A percentile compares a stretch with the other conserved stretches of the same genome.
phyloP scores from a whole-genome alignment of 2,888 invertebrate genomes.

The Trissolcus brochymenae region DNA sequence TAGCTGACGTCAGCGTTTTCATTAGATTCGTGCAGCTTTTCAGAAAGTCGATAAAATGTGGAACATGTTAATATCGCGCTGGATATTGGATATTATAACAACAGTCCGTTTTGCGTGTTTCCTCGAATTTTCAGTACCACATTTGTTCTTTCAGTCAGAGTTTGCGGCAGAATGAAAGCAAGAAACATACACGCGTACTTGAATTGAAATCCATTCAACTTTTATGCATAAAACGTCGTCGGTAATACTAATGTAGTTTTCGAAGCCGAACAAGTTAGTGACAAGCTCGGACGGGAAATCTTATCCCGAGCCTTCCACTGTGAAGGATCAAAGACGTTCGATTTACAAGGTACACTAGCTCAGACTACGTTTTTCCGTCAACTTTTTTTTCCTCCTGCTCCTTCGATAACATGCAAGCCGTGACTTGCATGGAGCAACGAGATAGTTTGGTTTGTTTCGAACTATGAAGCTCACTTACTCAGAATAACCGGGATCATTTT shows the following conservation, averaged over 20 bases:
- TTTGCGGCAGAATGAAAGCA: too few relatives aligned
- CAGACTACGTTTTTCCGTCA: conserved; percentile 6
- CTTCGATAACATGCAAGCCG: conserved; percentile 38
- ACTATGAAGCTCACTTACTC: conserved; percentile 24
- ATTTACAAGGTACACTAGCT: conserved; percentile 46
- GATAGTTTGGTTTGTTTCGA: conserved; percentile 28
- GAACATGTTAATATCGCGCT: conserved; percentile 15
- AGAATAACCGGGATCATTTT: conserved; percentile 18
- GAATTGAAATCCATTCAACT: too few relatives aligned
- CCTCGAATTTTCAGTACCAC: too few relatives aligned
- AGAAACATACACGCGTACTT: too few relatives aligned
- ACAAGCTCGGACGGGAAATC: conserved; percentile 64
- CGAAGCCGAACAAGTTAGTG: conserved; percentile 54
- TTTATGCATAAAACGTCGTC: conserved; percentile 33
- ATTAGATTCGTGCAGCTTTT: conserved; percentile 34
- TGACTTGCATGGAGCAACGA: conserved; percentile 23
- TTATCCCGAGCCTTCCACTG: conserved; percentile 39
- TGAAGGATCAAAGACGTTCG: conserved; percentile 55
- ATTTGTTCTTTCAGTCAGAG: too few relatives aligned
- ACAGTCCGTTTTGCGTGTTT: too few relatives aligned
- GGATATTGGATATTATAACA: conserved; percentile 12
- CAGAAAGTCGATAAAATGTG: conserved; percentile 16
- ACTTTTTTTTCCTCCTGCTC: conserved; percentile 28
- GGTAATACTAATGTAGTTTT: conserved; percentile 58
- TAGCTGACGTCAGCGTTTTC: conserved; percentile 50